Base-by-base conservation (phyloP, 2,113 vertebrate species). In the Caracal caracal region DNA sequence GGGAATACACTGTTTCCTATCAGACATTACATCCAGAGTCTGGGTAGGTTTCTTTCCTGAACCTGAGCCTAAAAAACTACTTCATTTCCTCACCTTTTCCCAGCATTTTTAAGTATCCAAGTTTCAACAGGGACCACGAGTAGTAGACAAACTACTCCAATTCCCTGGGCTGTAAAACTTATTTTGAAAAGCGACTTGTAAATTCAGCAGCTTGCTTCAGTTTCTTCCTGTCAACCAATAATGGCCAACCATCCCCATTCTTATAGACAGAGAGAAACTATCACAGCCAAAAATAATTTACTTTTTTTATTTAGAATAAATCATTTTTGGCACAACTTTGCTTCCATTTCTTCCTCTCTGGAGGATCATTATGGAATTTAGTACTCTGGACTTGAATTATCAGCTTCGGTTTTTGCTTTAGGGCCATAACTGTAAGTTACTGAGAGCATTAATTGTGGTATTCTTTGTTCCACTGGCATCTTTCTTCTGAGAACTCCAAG, bases 51-150 rank as follows among this genome's bases (percentile, higher is more conserved):
- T 80, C 37, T 90, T 97, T 98, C 61, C 94, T 96, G 86, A 87
- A 87, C 59, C 33, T 68, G 71, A 98, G 90, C 93, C 93, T 93
- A 97, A 71, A 96, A 98, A 94, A 30, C 84, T 73, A 96, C 87
- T 97, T 98, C 87, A 97, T 78, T 97, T 98, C 92, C 75, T 81
- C n/a, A 49, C 19, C 49, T 98, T 92, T 95, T 97, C 83, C 92
- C 68, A 86, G 53, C 35, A 95, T 78, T 95, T 92, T 8, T 73
- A 97, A 95, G 84, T 19, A 87, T 43, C 90, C 87, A 96, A 97
- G 3, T 70, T 87, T 30, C 73, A 56, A 91, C n/a, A 0, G 90
- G 80, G 88, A 92, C 40, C 26, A 4, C 51, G 89, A 66, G 63
- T 76, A 83, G 40, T 8, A 95, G 61, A n/a, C 66, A 89, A 65